phyloP scores from a whole-genome alignment of 1,140 invertebrate genomes.

The Rhopalosiphum padi region DNA sequence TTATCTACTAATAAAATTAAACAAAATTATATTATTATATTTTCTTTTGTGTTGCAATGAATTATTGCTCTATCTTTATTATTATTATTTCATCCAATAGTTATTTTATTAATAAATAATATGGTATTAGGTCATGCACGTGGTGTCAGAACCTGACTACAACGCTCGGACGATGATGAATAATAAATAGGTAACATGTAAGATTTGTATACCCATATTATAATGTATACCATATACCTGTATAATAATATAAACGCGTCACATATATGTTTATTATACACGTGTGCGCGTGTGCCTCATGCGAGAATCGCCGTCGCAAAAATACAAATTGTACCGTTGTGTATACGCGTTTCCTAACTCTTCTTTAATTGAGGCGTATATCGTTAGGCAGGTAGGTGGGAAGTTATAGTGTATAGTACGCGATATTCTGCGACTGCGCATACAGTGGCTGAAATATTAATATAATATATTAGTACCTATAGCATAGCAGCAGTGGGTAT shows the following conservation, averaged over 20 bases:
- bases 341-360: neutral
- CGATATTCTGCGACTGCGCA: neutral
- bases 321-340: constrained; percentile 8
- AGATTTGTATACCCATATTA: neutral
- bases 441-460: neutral
- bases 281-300: neutral
- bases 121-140: neutral
- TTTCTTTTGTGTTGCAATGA: neutral
- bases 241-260: neutral
- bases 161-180: neutral
- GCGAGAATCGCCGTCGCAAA: neutral
- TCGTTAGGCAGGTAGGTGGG: neutral
- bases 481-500: too few relatives aligned
- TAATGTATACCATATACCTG: neutral
- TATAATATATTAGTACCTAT: too few relatives aligned
- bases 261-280: neutral
- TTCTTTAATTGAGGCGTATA: neutral
- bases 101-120: neutral
- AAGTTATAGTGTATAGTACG: neutral
- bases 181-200: neutral
- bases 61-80: neutral
- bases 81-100: neutral
- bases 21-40: too few relatives aligned
- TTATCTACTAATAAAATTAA: too few relatives aligned
- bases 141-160: neutral